Percentiles rank a stretch among this genome's conserved stretches.
phyloP scores from a whole-genome alignment of 2,888 invertebrate species.

The Agriopis aurantiaria region DNA sequence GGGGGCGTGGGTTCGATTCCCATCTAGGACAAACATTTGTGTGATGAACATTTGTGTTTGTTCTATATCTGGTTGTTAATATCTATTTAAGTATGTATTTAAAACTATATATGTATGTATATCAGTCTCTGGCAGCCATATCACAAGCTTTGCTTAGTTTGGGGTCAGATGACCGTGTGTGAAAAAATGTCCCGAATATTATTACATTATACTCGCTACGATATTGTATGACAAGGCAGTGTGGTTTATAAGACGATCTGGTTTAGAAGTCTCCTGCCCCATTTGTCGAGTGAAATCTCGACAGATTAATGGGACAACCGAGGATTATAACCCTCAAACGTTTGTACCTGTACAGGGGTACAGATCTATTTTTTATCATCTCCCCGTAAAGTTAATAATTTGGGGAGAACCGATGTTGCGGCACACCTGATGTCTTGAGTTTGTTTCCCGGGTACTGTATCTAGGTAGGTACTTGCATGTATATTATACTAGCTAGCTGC shows the following conservation, averaged over 20 bases:
- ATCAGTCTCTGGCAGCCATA: no score
- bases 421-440: conserved; percentile 22
- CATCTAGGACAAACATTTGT: no score
- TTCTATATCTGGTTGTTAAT: no score
- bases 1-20: no score
- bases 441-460: not conserved
- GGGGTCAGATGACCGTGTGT: no score
- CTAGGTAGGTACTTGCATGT: no score
- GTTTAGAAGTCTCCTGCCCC: not conserved
- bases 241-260: not conserved
- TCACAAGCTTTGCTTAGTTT: no score
- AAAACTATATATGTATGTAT: no score
- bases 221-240: not conserved
- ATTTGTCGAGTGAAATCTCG: conserved; percentile 18
- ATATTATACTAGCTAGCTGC: not conserved
- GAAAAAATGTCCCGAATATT: no score
- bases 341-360: conserved; percentile 8
- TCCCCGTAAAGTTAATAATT: conserved; percentile 27
- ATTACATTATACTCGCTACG: no score
- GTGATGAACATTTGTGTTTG: no score
- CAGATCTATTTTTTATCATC: conserved; percentile 14
- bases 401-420: conserved; percentile 5
- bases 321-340: conserved; percentile 25
- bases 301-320: conserved; percentile 23
- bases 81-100: no score